Evolutionary conservation across 2,797 vertebrate species (phyloP).

Genomic region (Glossophaga mutica): DNA sequence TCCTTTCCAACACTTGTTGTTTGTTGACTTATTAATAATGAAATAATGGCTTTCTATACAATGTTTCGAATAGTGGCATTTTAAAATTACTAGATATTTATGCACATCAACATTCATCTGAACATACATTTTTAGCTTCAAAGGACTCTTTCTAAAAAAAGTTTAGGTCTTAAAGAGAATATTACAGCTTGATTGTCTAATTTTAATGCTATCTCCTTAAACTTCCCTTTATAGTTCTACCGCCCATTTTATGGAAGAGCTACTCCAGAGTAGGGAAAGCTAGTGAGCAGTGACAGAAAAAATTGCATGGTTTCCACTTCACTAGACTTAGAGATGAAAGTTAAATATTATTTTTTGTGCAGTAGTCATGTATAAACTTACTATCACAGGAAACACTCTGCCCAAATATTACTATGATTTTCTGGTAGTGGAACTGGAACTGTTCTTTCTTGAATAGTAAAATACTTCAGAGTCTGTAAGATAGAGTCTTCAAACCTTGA

Average conservation of each 20-base stretch:
- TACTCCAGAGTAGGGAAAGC: constrained; percentile 56
- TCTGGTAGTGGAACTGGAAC: constrained; percentile 8
- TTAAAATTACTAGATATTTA: constrained; percentile 27
- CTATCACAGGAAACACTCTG: constrained; percentile 39
- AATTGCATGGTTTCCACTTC: constrained; percentile 73
- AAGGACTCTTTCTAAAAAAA: constrained; percentile 4
- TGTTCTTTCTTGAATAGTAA: constrained; percentile 46
- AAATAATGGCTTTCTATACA: not conserved
- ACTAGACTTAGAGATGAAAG: constrained; percentile 66
- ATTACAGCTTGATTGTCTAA: constrained; percentile 20
- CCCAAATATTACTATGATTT: constrained; percentile 54
- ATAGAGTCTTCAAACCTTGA: not conserved
- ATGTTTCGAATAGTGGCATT: constrained; percentile 7
- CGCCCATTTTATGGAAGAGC: constrained; percentile 63
- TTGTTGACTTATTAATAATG: no score
- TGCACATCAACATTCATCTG: constrained; percentile 6
- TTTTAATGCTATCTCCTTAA: constrained; percentile 51
- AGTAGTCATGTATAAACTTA: constrained; percentile 53
- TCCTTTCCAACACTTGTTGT: no score
- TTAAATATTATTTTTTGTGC: constrained; percentile 72
- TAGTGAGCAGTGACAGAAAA: constrained; percentile 61
- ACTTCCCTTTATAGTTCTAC: constrained; percentile 4
- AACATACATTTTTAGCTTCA: not conserved
- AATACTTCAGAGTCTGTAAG: constrained; percentile 17
- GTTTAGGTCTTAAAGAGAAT: not conserved